Conservation (phyloP, 2,113 vertebrate species). For the Microtus montanus region DNA sequence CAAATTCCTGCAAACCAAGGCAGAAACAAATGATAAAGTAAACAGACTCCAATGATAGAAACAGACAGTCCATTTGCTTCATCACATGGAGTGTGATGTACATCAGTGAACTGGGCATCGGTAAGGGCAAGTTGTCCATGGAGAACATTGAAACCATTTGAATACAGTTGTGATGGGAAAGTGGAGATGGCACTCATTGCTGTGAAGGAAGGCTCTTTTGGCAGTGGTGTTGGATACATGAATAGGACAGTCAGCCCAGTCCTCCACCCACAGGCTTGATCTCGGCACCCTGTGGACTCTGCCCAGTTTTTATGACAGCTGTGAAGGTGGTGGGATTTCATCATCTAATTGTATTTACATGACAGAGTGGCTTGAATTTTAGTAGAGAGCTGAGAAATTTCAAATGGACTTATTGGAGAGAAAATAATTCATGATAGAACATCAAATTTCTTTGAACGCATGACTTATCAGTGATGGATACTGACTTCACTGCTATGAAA, state of each 20-base stretch:
- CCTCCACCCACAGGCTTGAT: slow-evolving; percentile 93
- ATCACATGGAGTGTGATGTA: slow-evolving; percentile 98
- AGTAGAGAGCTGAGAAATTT: slow-evolving; percentile 66
- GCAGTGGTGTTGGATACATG: slow-evolving; percentile 95
- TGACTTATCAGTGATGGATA: slow-evolving; percentile 36
- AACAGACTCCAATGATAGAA: slow-evolving; percentile 97
- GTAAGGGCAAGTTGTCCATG: slow-evolving; percentile 97
- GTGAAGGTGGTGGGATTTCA: slow-evolving; percentile 96
- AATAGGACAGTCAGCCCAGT: slow-evolving; percentile 93
- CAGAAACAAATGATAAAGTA: slow-evolving; percentile 92
- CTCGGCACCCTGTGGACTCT: slow-evolving; percentile 94
- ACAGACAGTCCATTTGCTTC: slow-evolving; percentile 97
- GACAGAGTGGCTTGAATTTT: slow-evolving; percentile 96
- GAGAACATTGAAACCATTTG: slow-evolving; percentile 99
- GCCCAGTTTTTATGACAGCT: slow-evolving; percentile 96
- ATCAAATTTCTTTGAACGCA: slow-evolving; percentile 52
- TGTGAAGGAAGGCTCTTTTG: slow-evolving; percentile 95
- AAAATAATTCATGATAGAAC: slow-evolving; percentile 44
- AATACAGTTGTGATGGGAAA: slow-evolving; percentile 97
- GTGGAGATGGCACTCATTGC: slow-evolving; percentile 97
- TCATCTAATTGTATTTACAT: slow-evolving; percentile 96
- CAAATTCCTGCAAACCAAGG: slow-evolving; percentile 97
- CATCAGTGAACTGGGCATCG: slow-evolving; percentile 96
- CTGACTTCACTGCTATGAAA: slow-evolving; percentile 46
- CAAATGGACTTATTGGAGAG: slow-evolving; percentile 49